Evolutionary conservation across 2,797 vertebrate genomes (phyloP), one percentile per base, ranked within the genome.

Genomic region (Valencia hispanica): DNA sequence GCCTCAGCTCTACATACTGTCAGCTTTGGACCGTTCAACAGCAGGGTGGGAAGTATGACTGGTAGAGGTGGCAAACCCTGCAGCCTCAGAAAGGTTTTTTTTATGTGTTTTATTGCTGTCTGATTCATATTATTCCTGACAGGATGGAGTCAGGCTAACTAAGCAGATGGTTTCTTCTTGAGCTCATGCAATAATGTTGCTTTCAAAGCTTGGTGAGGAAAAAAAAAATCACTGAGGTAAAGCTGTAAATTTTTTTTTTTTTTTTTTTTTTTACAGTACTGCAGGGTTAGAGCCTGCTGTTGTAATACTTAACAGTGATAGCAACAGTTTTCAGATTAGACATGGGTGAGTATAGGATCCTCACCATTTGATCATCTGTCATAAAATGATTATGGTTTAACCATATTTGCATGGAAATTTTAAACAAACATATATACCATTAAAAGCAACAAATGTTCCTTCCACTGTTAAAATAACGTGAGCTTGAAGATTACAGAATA

Each of bases 21-120:
- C 83, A 78, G 7, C 79, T 71, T 79, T 7, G 15, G 70, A 41
- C 78, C 53, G 75, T 73, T 39, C 73, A 63, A 80, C 83, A 61
- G 14, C 0, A 76, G 71, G 82, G 74, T 57, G 22, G 71, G 79
- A 88, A 65, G 70, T 79, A 82, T 69, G 75, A 79, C 77, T 50
- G 41, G 73, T 66, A 2, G 71, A 84, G 79, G 80, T 77, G 79
- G 50, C 68, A 66, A 84, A 87, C 77, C 73, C 59, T 32, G 8
- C 57, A 55, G 22, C 45, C n/a, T 74, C 69, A 66, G 72, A 34
- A 81, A 8, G 66, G n/a, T n/a, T 84, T 82, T 47, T 57, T 36
- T 76, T 63, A 82, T 53, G 18, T 53, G 73, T 86, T 84, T 85
- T 72, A 59, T 82, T 70, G 12, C 41, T 34, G 71, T 71, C 69